Conservation (phyloP, 2,797 vertebrate genomes). For the Cirrhinus molitorella region DNA sequence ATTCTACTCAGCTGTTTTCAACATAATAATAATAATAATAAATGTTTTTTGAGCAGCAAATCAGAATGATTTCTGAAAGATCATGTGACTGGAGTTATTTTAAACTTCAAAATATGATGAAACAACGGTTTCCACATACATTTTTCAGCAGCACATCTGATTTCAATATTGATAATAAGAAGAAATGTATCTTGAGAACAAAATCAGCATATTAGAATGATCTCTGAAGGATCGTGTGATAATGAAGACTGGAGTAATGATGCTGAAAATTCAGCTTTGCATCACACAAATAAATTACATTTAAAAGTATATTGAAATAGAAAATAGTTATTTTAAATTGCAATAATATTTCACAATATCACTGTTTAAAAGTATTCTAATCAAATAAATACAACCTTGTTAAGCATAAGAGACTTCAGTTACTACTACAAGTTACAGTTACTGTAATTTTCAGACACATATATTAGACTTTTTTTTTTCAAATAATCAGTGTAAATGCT, state of each 20-base stretch:
- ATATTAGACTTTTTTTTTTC: not conserved
- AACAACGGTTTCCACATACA: not conserved
- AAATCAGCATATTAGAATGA: not conserved
- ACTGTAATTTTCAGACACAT: too few relatives aligned
- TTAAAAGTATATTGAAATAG: not conserved
- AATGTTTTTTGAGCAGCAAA: too few relatives aligned
- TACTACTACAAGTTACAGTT: too few relatives aligned
- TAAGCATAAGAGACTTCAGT: too few relatives aligned
- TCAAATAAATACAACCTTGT: not conserved
- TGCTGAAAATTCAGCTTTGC: not conserved
- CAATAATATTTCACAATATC: not conserved
- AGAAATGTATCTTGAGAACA: not conserved
- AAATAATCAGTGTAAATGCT: not conserved
- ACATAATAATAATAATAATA: too few relatives aligned
- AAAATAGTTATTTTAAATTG: not conserved
- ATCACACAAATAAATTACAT: not conserved
- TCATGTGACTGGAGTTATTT: too few relatives aligned
- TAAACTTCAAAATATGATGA: too few relatives aligned
- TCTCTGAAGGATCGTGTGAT: not conserved
- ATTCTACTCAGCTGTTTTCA: too few relatives aligned
- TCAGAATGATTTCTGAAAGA: too few relatives aligned
- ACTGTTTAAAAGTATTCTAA: not conserved
- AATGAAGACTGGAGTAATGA: not conserved
- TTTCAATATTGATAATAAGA: not conserved
- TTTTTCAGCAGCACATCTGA: not conserved